phyloP scores from a whole-genome alignment of 2,113 vertebrate genomes.

The Peromyscus maniculatus region DNA sequence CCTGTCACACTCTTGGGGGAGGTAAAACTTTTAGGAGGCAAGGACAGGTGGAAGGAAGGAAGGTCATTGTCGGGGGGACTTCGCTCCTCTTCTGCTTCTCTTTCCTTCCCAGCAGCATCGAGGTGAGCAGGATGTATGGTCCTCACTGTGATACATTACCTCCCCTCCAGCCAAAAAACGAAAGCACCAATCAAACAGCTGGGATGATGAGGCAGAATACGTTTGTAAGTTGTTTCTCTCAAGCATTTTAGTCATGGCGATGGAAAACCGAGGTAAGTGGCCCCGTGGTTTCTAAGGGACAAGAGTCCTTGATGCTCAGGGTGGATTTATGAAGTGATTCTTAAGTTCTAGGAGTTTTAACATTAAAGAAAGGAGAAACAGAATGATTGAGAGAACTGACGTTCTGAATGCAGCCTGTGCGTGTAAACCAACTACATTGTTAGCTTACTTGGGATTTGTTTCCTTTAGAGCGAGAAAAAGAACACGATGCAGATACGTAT shows the following conservation, averaged over 20 bases:
- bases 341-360: slow-evolving; percentile 47
- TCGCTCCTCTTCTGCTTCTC: not conserved
- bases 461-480: not conserved
- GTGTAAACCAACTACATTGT: not conserved
- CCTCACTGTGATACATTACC: not conserved
- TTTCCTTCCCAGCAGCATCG: not conserved
- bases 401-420: slow-evolving; percentile 38
- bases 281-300: not conserved
- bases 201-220: not conserved
- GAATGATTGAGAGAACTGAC: slow-evolving; percentile 16
- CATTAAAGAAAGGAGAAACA: not conserved
- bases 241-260: not conserved
- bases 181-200: not conserved
- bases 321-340: slow-evolving; percentile 39
- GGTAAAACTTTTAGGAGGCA: not conserved
- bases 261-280: not conserved
- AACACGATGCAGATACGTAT: not conserved
- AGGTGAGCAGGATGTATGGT: not conserved
- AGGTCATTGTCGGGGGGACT: too few species aligned
- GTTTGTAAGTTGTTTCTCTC: not conserved
- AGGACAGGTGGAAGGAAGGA: not conserved
- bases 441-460: slow-evolving; percentile 18
- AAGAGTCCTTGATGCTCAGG: not conserved
- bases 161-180: not conserved
- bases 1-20: not conserved